Percentiles rank a stretch among this genome's conserved stretches.
phyloP scores from a whole-genome alignment of 2,888 invertebrate species.

The Doris montereyensis region DNA sequence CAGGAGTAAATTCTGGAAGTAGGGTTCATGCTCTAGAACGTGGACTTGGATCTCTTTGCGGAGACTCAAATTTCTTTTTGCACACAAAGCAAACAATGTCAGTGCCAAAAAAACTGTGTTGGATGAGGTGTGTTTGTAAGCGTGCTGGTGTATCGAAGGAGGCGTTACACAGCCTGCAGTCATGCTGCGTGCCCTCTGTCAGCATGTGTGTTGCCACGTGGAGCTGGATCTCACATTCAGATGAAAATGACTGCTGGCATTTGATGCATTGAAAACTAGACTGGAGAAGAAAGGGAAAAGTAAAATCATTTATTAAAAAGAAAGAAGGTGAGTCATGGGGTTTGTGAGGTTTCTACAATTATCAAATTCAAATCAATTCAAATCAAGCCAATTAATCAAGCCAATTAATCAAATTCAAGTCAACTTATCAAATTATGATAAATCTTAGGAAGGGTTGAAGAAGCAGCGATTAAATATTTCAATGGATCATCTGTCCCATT shows the following conservation, averaged over 20 bases:
- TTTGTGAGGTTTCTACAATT: background rate
- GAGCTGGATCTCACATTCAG: slow-evolving; percentile 78
- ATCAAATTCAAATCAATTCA: background rate
- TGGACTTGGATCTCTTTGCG: slow-evolving; percentile 87
- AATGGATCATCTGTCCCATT: no score
- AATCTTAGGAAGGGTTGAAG: no score
- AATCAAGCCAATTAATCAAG: no score
- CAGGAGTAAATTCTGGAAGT: slow-evolving; percentile 90
- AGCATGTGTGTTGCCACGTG: slow-evolving; percentile 78
- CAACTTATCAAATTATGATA: no score
- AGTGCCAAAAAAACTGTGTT: slow-evolving; percentile 91
- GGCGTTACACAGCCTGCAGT: slow-evolving; percentile 85
- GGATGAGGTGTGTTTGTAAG: slow-evolving; percentile 90
- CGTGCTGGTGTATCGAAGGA: slow-evolving; percentile 83
- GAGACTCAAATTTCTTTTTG: slow-evolving; percentile 88
- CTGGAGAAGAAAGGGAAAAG: slow-evolving; percentile 52
- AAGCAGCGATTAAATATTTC: no score
- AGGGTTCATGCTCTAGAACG: slow-evolving; percentile 85
- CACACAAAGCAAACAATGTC: slow-evolving; percentile 90
- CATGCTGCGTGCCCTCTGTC: slow-evolving; percentile 77
- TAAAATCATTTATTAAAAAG: no score
- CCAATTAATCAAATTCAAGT: no score
- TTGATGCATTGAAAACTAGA: slow-evolving; percentile 79
- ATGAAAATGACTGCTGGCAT: slow-evolving; percentile 79
- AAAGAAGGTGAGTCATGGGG: background rate